A percentile compares a stretch with the other conserved stretches of the same genome.
Evolutionary conservation across 1,140 invertebrate species (phyloP).

Genomic region (Drosophila pseudoobscura): DNA sequence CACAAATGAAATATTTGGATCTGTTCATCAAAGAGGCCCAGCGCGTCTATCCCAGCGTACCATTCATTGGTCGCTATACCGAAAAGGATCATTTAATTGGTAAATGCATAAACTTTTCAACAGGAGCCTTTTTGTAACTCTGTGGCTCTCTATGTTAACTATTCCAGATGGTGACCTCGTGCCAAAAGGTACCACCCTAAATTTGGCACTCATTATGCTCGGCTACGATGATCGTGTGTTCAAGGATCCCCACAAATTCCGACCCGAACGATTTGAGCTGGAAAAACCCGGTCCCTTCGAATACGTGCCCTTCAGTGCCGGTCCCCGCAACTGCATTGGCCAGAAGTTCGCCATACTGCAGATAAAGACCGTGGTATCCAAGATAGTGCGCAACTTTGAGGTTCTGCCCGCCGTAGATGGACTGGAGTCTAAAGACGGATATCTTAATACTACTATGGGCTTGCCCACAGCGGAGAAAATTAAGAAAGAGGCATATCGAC

Average conservation of each 20-base stretch:
- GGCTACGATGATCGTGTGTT: constrained; percentile 84
- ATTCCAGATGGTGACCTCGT: constrained; percentile 58
- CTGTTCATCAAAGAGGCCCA: constrained; percentile 87
- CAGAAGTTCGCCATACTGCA: constrained; percentile 84
- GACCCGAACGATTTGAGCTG: constrained; percentile 89
- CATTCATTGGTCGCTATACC: constrained; percentile 85
- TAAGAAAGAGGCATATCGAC: constrained; percentile 30
- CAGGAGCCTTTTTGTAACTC: too few species aligned
- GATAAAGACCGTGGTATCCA: constrained; percentile 83
- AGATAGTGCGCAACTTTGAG: constrained; percentile 81
- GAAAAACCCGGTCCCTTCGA: constrained; percentile 84
- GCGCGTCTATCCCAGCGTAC: constrained; percentile 88
- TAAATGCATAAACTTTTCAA: constrained; percentile 9
- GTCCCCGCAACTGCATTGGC: constrained; percentile 78
- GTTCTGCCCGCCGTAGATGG: constrained; percentile 73
- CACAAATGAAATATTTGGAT: constrained; percentile 88
- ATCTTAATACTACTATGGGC: constrained; percentile 54
- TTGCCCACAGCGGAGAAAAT: constrained; percentile 36
- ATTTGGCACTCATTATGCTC: constrained; percentile 49
- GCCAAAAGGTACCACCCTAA: constrained; percentile 60
- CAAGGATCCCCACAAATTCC: constrained; percentile 89
- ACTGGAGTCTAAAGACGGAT: constrained; percentile 59
- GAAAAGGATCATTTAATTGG: constrained; percentile 71
- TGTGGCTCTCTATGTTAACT: neutral
- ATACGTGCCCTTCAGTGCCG: constrained; percentile 86